Evolutionary conservation across 2,797 vertebrate species (phyloP).

Genomic region (Decapterus maruadsi): DNA sequence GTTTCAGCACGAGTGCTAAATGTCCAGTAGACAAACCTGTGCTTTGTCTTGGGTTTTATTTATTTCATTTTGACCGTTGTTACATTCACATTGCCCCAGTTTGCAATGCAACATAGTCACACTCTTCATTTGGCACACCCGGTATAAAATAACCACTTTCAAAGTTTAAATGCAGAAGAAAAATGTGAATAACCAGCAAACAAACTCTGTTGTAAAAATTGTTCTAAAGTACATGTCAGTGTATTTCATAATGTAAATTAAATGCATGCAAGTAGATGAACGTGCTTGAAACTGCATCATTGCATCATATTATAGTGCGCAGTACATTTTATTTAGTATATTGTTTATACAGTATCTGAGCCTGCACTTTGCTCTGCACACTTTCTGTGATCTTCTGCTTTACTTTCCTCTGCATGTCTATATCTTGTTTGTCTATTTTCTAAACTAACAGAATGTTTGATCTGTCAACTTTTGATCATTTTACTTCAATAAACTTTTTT

Average conservation of each 20-base stretch:
- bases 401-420: slow-evolving; percentile 30
- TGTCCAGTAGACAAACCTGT: slow-evolving; percentile 85
- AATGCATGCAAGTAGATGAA: slow-evolving; percentile 31
- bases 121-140: neutral
- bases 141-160: neutral
- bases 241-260: slow-evolving; percentile 30
- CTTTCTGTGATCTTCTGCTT: slow-evolving; percentile 26
- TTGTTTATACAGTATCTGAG: slow-evolving; percentile 22
- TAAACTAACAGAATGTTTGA: slow-evolving; percentile 48
- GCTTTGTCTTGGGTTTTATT: slow-evolving; percentile 29
- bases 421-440: slow-evolving; percentile 36
- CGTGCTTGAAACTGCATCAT: slow-evolving; percentile 1
- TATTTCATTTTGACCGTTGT: slow-evolving; percentile 29
- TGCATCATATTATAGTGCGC: slow-evolving; percentile 10
- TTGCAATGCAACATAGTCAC: neutral
- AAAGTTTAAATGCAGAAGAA: neutral
- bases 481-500: slow-evolving; percentile 71
- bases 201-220: slow-evolving; percentile 16
- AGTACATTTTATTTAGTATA: slow-evolving; percentile 8
- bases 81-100: neutral
- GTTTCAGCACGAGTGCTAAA: slow-evolving; percentile 96
- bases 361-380: slow-evolving; percentile 25
- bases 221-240: slow-evolving; percentile 6
- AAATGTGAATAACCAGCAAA: neutral
- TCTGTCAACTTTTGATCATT: slow-evolving; percentile 36